Conservation (phyloP, 2,888 invertebrate species). For the Nomada hirtipes region DNA sequence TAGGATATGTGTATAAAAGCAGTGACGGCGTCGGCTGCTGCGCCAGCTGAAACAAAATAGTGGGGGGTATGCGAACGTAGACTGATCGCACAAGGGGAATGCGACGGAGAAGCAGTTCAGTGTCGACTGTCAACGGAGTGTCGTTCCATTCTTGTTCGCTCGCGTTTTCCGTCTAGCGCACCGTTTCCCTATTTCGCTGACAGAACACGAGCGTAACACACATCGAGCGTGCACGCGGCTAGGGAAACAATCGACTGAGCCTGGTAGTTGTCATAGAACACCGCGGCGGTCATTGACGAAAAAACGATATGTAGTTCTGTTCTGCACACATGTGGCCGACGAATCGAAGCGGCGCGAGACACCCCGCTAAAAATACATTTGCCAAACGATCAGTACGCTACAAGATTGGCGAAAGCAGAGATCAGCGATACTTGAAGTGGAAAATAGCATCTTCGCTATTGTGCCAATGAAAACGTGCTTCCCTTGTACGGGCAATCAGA, state of each 20-base stretch:
- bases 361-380: slow-evolving; percentile 50
- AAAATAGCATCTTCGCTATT: not conserved
- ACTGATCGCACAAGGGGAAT: slow-evolving; percentile 36
- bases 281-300: not conserved
- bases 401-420: not conserved
- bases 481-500: slow-evolving; percentile 9
- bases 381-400: slow-evolving; percentile 18
- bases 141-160: slow-evolving; percentile 1
- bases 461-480: slow-evolving; percentile 28
- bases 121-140: slow-evolving; percentile 40
- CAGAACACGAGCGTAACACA: not conserved
- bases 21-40: slow-evolving; percentile 57
- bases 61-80: slow-evolving; percentile 53
- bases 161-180: slow-evolving; percentile 12
- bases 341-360: slow-evolving; percentile 6
- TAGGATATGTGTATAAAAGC: not conserved
- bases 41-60: slow-evolving; percentile 59
- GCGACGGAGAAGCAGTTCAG: slow-evolving; percentile 56
- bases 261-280: not conserved
- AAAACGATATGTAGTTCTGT: not conserved
- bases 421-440: slow-evolving; percentile 16
- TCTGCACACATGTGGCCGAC: slow-evolving; percentile 18
- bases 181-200: slow-evolving; percentile 8
- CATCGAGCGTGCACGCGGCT: not conserved
- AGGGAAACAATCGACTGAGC: slow-evolving; percentile 1